Conservation (phyloP, 2,888 invertebrate genomes). For the Escarpia spicata region DNA sequence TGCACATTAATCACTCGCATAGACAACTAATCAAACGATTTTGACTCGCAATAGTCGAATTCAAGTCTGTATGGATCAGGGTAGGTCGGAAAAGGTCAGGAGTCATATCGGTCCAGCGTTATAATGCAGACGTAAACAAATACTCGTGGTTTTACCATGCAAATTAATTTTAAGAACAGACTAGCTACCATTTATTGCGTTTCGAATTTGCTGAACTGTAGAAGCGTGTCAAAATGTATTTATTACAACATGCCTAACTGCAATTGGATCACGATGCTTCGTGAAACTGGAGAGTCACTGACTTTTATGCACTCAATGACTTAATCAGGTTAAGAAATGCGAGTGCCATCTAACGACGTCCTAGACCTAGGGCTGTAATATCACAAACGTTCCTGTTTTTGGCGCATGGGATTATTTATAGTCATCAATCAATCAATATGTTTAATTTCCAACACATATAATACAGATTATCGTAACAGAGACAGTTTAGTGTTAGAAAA, state of each 20-base stretch:
- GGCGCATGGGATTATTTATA: background rate
- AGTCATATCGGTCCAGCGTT: slow-evolving; percentile 12
- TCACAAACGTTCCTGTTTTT: background rate
- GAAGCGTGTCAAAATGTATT: background rate
- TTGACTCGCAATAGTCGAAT: background rate
- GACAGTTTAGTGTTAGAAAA: too few relatives aligned
- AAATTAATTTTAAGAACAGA: background rate
- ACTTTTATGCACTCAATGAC: background rate
- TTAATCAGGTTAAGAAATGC: slow-evolving; percentile 2
- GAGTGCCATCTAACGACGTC: background rate
- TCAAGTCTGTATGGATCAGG: background rate
- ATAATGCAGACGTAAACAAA: slow-evolving; percentile 13
- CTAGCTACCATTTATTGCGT: background rate
- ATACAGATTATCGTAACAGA: too few relatives aligned
- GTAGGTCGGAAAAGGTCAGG: slow-evolving; percentile 16
- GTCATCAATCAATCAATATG: background rate
- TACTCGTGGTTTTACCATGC: background rate
- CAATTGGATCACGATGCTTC: background rate
- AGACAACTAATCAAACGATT: background rate
- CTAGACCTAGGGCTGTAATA: background rate
- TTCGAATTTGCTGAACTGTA: background rate
- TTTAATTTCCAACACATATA: too few relatives aligned
- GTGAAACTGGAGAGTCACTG: background rate
- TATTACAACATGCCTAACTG: background rate
- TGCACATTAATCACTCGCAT: background rate